Evolutionary conservation across 2,113 vertebrate genomes (phyloP), one percentile per base, ranked within the genome.

Genomic region (Myotis lucifugus): DNA sequence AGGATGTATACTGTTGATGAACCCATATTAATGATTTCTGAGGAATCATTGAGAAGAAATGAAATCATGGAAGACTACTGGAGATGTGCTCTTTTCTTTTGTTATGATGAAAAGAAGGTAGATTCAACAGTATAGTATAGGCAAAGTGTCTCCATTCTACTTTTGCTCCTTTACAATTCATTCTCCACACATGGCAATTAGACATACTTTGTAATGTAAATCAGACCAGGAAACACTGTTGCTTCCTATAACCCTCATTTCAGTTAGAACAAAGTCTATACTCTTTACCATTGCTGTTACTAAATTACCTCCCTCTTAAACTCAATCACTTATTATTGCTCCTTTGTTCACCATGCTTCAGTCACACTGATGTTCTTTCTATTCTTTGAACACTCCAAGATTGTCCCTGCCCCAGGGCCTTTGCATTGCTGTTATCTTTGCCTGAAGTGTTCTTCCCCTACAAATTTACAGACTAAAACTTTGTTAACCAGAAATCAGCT

Each of bases 381-480:
- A 32, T 96, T 85, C 29, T 50, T 94, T 87, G 5, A 90, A 64
- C 3, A 52, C 19, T 73, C 14, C 21, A 69, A 90, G 32, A 93
- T 32, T 29, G 3, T 56, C 67, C 25, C 59, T 90, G 15, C 32
- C 48, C 61, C 18, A 64, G 29, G 46, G 32, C 25, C 23, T 54
- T 95, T 90, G 34, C 50, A 69, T 52, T 90, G 8, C 59, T 93
- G 23, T 92, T 61, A 84, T 70, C 48, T 89, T 95, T 93, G 73
- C 42, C 70, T 92, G 3, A 8, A 74, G 37, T 67, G 59, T 77
- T 85, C 64, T 91, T 78, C 42, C 6, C 10, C n/a, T 82, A 82
- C 21, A 66, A 66, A 54, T 67, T 83, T 94, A 12, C 88, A 66
- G 25, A 82, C 37, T 67, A 85, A 85, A 78, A 79, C 25, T 27